Evolutionary conservation across 2,888 invertebrate species (phyloP), one percentile per base, ranked within the genome.

Genomic region (Drosophila nigricruria): DNA sequence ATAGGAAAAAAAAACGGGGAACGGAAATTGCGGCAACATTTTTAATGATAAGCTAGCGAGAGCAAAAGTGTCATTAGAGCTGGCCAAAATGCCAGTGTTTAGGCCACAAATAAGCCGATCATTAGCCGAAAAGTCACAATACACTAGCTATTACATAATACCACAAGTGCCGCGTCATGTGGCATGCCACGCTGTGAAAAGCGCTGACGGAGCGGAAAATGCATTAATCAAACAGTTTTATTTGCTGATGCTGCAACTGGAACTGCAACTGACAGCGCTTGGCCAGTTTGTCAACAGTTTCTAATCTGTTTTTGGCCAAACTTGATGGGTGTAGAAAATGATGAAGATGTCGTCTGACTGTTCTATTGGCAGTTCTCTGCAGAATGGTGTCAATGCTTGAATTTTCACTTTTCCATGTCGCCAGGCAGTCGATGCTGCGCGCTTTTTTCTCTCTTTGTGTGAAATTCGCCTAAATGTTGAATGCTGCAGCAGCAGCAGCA

Each of bases 41-140:
- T 67, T 68, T 71, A 75, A 81, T 73, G 64, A 73, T 61, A 71
- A 42, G 56, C 40, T 5, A 30, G 72, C 57, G 87, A 89, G 89
- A 89, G 90, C 85, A 88, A 89, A 89, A 86, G 85, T 89, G 86
- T 76, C 89, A 89, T 86, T 86, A 89, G 73, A 58, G 69, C 68
- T 65, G 47, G 58, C 68, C 40, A 40, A 80, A 79, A 79, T 79
- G 65, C 16, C 57, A 56, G 72, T 45, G 54, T 65, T 68, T 62
- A 49, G 47, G 27, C 34, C 49, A 3, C 6, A 27, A 65, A 32
- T 58, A 70, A 65, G 49, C 47, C 16, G 42, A 30, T 30, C 42
- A 56, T 40, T 40, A 40, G 8, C 54, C 20, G 27, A 54, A 54
- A 54, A 54, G 40, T 52, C 52, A 38, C 18, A 18, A 6, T 4